Evolutionary conservation across 1,140 invertebrate species (phyloP).

Genomic region (Cydia fagiglandana): DNA sequence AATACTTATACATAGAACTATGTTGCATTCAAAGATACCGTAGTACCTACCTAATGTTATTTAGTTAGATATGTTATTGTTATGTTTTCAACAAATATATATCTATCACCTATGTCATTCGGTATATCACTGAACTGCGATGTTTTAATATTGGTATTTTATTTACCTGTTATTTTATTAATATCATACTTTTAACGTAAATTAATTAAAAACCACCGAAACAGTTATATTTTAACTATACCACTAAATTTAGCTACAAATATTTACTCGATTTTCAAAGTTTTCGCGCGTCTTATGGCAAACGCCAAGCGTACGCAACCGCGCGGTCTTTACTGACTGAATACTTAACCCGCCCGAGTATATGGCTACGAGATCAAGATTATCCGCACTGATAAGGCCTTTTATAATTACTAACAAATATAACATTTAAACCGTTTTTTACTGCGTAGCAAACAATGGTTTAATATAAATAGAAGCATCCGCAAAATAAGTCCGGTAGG

Average conservation of each 20-base stretch:
- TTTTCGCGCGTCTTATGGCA: neutral
- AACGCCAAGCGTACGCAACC: conserved; percentile 6
- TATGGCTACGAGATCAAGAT: conserved; percentile 24
- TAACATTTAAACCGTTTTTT: conserved; percentile 31
- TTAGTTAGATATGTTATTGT: too few species aligned
- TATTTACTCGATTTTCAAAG: neutral
- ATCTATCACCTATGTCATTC: too few species aligned
- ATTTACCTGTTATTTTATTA: neutral
- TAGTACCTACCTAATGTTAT: too few species aligned
- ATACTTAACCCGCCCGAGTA: neutral
- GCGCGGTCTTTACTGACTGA: neutral
- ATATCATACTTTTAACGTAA: neutral
- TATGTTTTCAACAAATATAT: too few species aligned
- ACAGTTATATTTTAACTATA: neutral
- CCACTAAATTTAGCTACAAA: neutral
- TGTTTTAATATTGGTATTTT: neutral
- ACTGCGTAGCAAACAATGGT: conserved; percentile 6
- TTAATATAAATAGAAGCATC: conserved; percentile 7
- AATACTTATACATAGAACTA: too few species aligned
- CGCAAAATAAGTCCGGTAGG: conserved; percentile 11
- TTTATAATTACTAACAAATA: conserved; percentile 29
- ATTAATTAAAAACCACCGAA: neutral
- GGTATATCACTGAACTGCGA: too few species aligned
- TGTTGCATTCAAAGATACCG: too few species aligned
- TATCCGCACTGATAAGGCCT: conserved; percentile 26